These are phyloP conservation scores for Lepisosteus oculatus DNA, from an alignment of 2,113 vertebrate species.

Conservation along the genomic window DNA sequence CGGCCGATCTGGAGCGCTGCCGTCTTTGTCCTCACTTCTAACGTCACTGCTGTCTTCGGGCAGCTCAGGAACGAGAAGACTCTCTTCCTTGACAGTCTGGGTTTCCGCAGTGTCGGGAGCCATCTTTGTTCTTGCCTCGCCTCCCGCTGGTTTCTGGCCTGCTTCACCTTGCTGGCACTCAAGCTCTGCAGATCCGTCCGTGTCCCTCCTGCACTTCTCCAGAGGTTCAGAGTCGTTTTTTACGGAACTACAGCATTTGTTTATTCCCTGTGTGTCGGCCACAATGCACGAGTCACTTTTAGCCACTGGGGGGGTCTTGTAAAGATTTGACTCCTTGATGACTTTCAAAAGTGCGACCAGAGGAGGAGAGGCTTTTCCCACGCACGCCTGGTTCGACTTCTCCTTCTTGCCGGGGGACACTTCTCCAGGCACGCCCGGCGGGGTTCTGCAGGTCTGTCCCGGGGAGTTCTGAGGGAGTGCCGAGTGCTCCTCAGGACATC, in stretches of 20 bases:
- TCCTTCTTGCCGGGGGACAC: slow-evolving; percentile 22
- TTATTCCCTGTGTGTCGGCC: slow-evolving; percentile 27
- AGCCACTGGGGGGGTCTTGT: slow-evolving; percentile 25
- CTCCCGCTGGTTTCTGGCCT: slow-evolving; percentile 45
- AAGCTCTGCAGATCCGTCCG: background rate
- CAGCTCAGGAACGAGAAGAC: background rate
- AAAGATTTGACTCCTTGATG: slow-evolving; percentile 34
- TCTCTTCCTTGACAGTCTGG: slow-evolving; percentile 32
- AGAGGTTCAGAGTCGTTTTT: slow-evolving; percentile 18
- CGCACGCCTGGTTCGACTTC: slow-evolving; percentile 9
- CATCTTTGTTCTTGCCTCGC: slow-evolving; percentile 57
- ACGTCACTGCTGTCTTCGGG: background rate
- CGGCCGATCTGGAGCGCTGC: background rate
- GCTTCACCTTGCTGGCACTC: slow-evolving; percentile 24
- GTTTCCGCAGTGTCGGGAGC: slow-evolving; percentile 56
- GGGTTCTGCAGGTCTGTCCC: slow-evolving; percentile 10
- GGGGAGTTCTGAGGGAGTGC: background rate
- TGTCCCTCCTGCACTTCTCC: slow-evolving; percentile 24
- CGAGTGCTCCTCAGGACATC: slow-evolving; percentile 8
- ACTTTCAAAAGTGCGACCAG: slow-evolving; percentile 36
- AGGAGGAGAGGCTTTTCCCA: slow-evolving; percentile 22
- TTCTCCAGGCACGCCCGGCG: slow-evolving; percentile 21
- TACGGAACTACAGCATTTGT: slow-evolving; percentile 13
- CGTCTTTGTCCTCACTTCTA: background rate
- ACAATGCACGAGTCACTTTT: slow-evolving; percentile 23